Evolutionary conservation across 1,140 invertebrate species (phyloP), one percentile per base, ranked within the genome.

Genomic region (Diorhabda elongata): DNA sequence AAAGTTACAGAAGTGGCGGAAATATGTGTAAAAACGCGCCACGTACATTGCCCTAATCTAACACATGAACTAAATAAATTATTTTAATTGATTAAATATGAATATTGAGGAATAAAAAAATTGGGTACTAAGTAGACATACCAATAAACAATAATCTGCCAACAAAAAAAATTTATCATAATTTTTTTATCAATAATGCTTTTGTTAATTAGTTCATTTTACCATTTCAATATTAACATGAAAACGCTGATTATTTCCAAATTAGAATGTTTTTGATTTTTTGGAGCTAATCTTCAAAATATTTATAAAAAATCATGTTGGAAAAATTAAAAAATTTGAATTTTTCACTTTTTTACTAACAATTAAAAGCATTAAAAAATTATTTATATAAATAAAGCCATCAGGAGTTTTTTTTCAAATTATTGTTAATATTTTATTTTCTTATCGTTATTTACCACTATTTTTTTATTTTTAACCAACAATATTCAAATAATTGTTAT

Each of bases 111-210:
- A 42, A 41, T 2, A 4, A 26, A 26, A 60, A 60, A 60, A 60
- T 60, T 7, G 42, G 58, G 41, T 60, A 4, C n/a, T 4, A 11
- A 7, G 4, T 60, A 26, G 58, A 9, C 6, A 60, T 4, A 11
- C 42, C 3, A 60, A 60, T 60, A 60, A 60, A 42, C 58, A 42
- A 60, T 60, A 60, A 60, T 60, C 41, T 41, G 3, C 6, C 4
- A 4, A 60, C 8, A 6, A 6, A 41, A 3, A 11, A n/a, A 3
- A 6, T 59, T 7, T 26, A 26, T 26, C 26, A 59, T 59, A 7
- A 59, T 59, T 11, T 42, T 26, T 26, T 60, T 60, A 7, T 3
- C 0, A 60, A 60, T 42, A 11, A 11, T 11, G 11, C 11, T 11
- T 11, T 11, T 11, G 11, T 11, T 11, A 11, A 11, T 11, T 11